Evolutionary conservation across 1,140 invertebrate species (phyloP), one percentile per base, ranked within the genome.

Genomic region (Physella acuta): DNA sequence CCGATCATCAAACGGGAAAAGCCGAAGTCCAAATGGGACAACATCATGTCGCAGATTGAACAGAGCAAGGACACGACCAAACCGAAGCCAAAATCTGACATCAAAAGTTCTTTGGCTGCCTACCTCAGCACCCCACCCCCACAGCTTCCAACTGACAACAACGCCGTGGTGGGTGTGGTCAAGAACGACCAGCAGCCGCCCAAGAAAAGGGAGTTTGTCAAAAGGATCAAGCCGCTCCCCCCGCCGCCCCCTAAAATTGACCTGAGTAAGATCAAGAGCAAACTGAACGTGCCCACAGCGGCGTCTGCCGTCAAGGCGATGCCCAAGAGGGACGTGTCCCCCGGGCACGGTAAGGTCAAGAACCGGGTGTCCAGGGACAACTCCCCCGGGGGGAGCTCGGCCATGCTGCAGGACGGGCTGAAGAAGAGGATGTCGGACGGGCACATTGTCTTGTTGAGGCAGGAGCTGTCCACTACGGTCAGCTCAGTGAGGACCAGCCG

Each of bases 21-120:
- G 3, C 81, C 80, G 1, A 85, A 83, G 66, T 84, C 81, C 72
- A 82, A 84, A 70, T 86, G 85, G 85, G 82, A 79, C 56, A 75
- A 78, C 14, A 83, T 86, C 24, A 86, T 85, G 79, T 83, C 80
- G 5, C 78, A 85, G 61, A 84, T 86, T 34, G 81, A 81, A 31
- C 71, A 71, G 3, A 78, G 79, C 31, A 84, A 85, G 62, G 79
- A 75, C 24, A 73, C 71, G n/a, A 64, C 58, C 16, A 77, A 78
- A 36, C 68, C 72, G 0, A 84, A 83, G 55, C 72, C 81, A 1
- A 84, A 82, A 65, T 71, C 73, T 33, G 84, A 85, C 69, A 78
- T 85, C 0, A 84, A 81, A 67, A 84, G 83, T 74, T 77, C 78
- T 59, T 70, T 85, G 20, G 78, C 82, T 31, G 77, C 74, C 8